Evolutionary conservation across 2,113 vertebrate genomes (phyloP).

Genomic region (Cettia cetti): DNA sequence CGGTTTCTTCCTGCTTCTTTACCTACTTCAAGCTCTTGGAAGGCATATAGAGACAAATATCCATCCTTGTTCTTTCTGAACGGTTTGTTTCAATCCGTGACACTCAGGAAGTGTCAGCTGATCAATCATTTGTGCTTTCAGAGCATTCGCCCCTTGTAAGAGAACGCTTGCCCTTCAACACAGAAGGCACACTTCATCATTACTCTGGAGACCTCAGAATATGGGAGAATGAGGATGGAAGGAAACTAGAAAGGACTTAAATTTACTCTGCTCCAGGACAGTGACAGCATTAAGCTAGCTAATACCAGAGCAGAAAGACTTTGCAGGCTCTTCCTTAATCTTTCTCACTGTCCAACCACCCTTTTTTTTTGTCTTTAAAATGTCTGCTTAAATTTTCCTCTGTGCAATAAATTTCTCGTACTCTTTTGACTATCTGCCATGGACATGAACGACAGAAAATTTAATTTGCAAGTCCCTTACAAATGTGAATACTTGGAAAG

Average conservation of each 20-base stretch:
- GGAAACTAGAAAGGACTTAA: background rate
- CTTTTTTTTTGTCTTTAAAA: background rate
- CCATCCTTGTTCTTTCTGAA: background rate
- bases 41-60: rapidly evolving
- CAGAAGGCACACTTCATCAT: background rate
- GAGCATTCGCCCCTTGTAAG: background rate
- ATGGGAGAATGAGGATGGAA: background rate
- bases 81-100: background rate
- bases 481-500: background rate
- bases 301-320: background rate
- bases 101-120: background rate
- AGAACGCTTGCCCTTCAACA: background rate
- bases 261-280: background rate
- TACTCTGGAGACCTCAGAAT: background rate
- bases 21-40: background rate
- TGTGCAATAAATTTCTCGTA: background rate
- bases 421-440: background rate
- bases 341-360: background rate
- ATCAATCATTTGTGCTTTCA: background rate
- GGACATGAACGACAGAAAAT: background rate
- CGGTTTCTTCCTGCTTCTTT: background rate
- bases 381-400: background rate
- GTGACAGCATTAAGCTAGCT: background rate
- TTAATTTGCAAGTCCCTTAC: background rate
- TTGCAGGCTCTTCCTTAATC: background rate